Conservation (phyloP, 2,113 vertebrate genomes). For the Odontesthes bonariensis region DNA sequence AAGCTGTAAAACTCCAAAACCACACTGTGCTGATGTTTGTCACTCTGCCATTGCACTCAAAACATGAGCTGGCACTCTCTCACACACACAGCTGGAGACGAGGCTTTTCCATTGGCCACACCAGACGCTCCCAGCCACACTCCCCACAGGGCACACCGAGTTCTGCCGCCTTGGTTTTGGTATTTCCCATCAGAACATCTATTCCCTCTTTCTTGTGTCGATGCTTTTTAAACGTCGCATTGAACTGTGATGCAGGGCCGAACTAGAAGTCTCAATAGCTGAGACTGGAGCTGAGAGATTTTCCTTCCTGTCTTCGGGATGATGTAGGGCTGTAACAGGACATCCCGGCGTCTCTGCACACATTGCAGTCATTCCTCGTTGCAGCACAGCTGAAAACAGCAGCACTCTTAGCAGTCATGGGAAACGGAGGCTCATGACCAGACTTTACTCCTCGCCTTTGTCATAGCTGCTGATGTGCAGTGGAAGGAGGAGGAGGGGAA, state of each 20-base stretch:
- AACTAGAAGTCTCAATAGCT: conserved; percentile 35
- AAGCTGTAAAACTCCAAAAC: conserved; percentile 60
- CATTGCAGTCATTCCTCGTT: conserved; percentile 73
- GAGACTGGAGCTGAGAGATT: conserved; percentile 23
- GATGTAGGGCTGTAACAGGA: conserved; percentile 61
- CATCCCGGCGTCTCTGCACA: conserved; percentile 60
- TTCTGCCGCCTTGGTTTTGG: conserved; percentile 60
- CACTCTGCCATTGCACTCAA: conserved; percentile 46
- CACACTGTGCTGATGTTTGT: conserved; percentile 64
- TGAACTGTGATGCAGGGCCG: conserved; percentile 22
- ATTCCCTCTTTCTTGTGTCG: conserved; percentile 24
- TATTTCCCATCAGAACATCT: conserved; percentile 65
- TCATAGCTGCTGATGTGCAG: conserved; percentile 48
- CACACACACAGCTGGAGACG: conserved; percentile 41
- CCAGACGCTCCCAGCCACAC: conserved; percentile 58
- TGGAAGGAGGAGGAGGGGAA: neutral
- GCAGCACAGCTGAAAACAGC: conserved; percentile 73
- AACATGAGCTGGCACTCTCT: conserved; percentile 55
- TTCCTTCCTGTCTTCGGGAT: conserved; percentile 58
- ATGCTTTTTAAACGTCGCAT: conserved; percentile 17
- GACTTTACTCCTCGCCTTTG: conserved; percentile 62
- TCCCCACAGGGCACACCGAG: conserved; percentile 61
- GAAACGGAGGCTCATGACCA: conserved; percentile 71
- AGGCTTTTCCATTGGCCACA: conserved; percentile 71
- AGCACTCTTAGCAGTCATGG: conserved; percentile 66